Evolutionary conservation across 2,113 vertebrate genomes (phyloP).

Genomic region (Cathartes aura): DNA sequence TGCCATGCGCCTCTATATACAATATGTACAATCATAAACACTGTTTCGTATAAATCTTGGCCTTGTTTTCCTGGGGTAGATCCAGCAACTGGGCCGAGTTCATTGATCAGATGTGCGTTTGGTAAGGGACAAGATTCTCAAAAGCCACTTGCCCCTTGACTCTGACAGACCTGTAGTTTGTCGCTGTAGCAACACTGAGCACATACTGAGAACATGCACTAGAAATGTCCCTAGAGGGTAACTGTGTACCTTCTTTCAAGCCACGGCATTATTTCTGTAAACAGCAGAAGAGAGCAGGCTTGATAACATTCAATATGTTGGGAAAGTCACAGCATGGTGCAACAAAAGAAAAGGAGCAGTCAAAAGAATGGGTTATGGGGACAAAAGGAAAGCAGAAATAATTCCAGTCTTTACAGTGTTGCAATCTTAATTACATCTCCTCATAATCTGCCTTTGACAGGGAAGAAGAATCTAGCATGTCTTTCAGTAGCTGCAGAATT

Average conservation of each 20-base stretch:
- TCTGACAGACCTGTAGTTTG: neutral
- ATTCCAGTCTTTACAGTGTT: neutral
- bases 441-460: neutral
- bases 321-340: neutral
- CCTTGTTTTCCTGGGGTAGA: neutral
- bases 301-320: neutral
- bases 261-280: neutral
- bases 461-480: neutral
- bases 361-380: neutral
- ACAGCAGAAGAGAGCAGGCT: neutral
- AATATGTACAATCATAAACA: neutral
- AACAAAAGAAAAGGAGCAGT: neutral
- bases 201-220: rapidly evolving
- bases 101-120: neutral
- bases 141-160: neutral
- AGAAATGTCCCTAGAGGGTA: neutral
- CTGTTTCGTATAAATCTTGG: neutral
- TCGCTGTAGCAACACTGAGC: neutral
- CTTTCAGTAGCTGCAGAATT: neutral
- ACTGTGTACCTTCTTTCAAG: neutral
- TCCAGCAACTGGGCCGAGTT: neutral
- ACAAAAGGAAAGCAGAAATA: neutral
- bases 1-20: neutral
- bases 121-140: neutral
- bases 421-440: neutral